Evolutionary conservation across 2,888 invertebrate species (phyloP).

Genomic region (Orthonychiurus folsomi): DNA sequence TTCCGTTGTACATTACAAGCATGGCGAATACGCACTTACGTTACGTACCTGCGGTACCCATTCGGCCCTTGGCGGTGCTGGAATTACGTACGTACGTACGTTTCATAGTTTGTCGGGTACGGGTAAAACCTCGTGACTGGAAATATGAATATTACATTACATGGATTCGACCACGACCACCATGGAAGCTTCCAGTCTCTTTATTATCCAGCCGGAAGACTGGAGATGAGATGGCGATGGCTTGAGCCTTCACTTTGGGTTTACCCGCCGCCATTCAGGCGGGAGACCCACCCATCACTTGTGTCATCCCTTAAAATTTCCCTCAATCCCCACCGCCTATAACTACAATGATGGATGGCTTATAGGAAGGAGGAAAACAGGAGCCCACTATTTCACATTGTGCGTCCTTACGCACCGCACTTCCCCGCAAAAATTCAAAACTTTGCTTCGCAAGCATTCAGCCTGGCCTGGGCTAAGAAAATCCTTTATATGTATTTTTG

Average conservation of each 20-base stretch:
- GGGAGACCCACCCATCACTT: not conserved
- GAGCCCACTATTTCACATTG: too few relatives aligned
- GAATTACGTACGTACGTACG: too few relatives aligned
- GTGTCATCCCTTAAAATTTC: not conserved
- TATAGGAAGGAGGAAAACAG: too few relatives aligned
- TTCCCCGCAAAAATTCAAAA: too few relatives aligned
- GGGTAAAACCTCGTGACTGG: not conserved
- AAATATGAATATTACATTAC: not conserved
- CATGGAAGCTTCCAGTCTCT: too few relatives aligned
- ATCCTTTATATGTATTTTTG: too few relatives aligned
- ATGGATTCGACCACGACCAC: not conserved
- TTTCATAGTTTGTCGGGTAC: too few relatives aligned
- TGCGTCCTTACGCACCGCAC: too few relatives aligned
- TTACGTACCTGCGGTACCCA: not conserved
- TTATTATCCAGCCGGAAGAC: not conserved
- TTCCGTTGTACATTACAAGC: too few relatives aligned
- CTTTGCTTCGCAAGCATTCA: too few relatives aligned
- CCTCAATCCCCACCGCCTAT: not conserved
- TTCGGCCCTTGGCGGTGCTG: too few relatives aligned
- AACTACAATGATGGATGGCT: slow-evolving; percentile 1
- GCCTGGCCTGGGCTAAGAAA: too few relatives aligned
- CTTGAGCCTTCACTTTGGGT: not conserved
- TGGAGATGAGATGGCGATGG: not conserved
- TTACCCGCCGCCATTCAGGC: not conserved
- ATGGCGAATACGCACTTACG: not conserved